Evolutionary conservation across 2,888 invertebrate genomes (phyloP).

Genomic region (Ophion costatus): DNA sequence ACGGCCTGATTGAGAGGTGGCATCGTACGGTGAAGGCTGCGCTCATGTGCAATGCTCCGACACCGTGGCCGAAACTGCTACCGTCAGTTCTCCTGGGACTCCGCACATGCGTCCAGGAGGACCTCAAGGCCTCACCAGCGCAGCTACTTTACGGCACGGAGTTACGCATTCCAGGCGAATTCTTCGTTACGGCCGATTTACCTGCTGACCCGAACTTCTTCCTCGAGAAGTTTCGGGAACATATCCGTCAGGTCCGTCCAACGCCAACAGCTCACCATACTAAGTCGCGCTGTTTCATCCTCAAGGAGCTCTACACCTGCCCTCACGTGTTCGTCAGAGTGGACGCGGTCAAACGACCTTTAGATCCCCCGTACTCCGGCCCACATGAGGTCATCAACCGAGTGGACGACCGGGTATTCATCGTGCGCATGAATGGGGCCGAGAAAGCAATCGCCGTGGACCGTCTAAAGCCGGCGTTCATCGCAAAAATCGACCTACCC

Average conservation of each 20-base stretch:
- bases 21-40: constrained; percentile 60
- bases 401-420: constrained; percentile 46
- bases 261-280: constrained; percentile 54
- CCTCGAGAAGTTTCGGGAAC: constrained; percentile 44
- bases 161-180: constrained; percentile 65
- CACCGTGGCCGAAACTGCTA: constrained; percentile 23
- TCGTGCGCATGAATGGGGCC: constrained; percentile 30
- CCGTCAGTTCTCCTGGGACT: constrained; percentile 63
- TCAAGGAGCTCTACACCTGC: no score
- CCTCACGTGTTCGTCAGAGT: no score
- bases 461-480: constrained; percentile 70
- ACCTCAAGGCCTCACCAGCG: constrained; percentile 57
- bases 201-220: no score
- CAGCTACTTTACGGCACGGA: constrained; percentile 65
- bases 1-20: constrained; percentile 62
- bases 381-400: no score
- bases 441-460: constrained; percentile 42
- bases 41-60: constrained; percentile 2
- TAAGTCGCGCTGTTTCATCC: constrained; percentile 22
- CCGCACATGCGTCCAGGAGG: constrained; percentile 58
- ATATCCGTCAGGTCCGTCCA: constrained; percentile 32
- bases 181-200: constrained; percentile 27
- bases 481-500: constrained; percentile 84
- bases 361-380: no score
- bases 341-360: no score